phyloP scores from a whole-genome alignment of 2,797 vertebrate genomes.

The Syncerus caffer region DNA sequence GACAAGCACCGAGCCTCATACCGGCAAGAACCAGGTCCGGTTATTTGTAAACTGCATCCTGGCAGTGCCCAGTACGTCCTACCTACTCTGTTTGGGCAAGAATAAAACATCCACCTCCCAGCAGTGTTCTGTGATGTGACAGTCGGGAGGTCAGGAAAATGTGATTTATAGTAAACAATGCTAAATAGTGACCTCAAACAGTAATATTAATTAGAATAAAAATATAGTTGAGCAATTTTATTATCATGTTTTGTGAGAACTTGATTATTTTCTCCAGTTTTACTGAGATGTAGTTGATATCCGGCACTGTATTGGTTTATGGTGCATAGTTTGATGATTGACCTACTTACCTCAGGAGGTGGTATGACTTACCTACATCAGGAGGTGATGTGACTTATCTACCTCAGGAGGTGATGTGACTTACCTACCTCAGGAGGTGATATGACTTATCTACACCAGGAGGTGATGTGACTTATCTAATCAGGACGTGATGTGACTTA shows the following conservation, averaged over 20 bases:
- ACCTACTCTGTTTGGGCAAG: not conserved
- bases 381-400: not conserved
- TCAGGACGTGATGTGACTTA: no score
- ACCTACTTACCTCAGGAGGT: no score
- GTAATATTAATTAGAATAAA: not conserved
- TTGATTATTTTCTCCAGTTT: not conserved
- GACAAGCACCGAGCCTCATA: not conserved
- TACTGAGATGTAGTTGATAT: not conserved
- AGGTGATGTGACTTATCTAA: no score
- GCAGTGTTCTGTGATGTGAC: not conserved
- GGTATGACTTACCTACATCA: accelerated
- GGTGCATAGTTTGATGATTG: accelerated
- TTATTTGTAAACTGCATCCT: not conserved
- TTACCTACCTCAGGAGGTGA: no score
- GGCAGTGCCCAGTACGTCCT: not conserved
- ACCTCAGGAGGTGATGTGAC: no score
- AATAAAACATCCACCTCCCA: not conserved
- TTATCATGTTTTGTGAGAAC: not conserved
- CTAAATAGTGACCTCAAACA: not conserved
- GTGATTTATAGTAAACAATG: not conserved
- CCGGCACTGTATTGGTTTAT: accelerated
- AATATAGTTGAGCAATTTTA: not conserved
- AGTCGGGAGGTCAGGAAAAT: not conserved
- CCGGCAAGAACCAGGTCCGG: not conserved
- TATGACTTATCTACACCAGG: no score